Percentiles rank a stretch among this genome's conserved stretches.
Evolutionary conservation across 2,113 vertebrate species (phyloP).

Genomic region (Otocyon megalotis): DNA sequence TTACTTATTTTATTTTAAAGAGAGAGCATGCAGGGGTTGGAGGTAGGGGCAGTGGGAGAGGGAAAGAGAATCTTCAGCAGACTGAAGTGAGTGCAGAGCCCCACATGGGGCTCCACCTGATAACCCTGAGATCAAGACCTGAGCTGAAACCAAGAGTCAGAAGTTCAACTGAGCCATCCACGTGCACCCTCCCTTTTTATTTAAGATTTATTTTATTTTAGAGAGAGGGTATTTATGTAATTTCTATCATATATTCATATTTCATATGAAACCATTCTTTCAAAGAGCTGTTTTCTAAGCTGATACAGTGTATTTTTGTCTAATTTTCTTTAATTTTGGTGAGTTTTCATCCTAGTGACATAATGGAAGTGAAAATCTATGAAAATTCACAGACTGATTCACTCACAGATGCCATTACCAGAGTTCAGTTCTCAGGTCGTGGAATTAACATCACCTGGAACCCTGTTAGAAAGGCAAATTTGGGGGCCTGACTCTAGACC

Average conservation of each 20-base stretch:
- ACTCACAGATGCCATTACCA: neutral
- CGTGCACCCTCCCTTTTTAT: too few relatives aligned
- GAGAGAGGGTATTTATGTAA: neutral
- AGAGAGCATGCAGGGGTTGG: too few relatives aligned
- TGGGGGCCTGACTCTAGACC: neutral
- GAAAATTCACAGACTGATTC: neutral
- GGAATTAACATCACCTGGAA: neutral
- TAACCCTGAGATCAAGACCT: too few relatives aligned
- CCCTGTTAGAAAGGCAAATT: neutral
- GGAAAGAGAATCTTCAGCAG: too few relatives aligned
- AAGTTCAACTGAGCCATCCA: too few relatives aligned
- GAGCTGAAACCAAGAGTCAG: too few relatives aligned
- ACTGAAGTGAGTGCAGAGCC: too few relatives aligned
- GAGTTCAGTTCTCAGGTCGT: neutral
- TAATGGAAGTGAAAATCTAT: neutral
- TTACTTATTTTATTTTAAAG: neutral
- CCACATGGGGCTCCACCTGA: too few relatives aligned
- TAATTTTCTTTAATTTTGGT: conserved; percentile 15
- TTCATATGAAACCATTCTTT: neutral
- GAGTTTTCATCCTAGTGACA: neutral
- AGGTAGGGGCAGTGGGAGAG: too few relatives aligned
- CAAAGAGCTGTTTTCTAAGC: neutral
- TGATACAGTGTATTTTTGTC: neutral
- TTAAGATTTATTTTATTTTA: too few relatives aligned
- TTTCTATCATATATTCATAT: neutral